phyloP scores from a whole-genome alignment of 2,113 vertebrate species.

The Caracal caracal region DNA sequence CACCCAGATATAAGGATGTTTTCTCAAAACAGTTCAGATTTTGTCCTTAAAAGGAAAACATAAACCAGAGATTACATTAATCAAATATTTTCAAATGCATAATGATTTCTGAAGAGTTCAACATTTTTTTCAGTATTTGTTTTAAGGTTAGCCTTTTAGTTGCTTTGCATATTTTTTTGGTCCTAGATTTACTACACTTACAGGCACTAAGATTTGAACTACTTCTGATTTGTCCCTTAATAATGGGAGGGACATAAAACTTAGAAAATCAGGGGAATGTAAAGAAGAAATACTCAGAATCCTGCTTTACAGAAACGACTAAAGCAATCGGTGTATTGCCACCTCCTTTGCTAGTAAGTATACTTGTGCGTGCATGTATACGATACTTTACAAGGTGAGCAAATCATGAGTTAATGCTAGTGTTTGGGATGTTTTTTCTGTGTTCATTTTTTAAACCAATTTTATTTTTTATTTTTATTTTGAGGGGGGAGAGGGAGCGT shows the following conservation, averaged over 20 bases:
- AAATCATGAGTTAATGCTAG: background rate
- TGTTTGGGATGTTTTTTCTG: background rate
- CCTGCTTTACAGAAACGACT: background rate
- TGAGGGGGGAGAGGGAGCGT: no score
- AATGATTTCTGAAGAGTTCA: constrained; percentile 41
- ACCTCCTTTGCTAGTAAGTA: background rate
- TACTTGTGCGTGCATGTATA: background rate
- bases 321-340: background rate
- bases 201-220: background rate
- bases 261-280: background rate
- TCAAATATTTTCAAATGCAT: constrained; percentile 27
- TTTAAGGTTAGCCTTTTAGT: background rate
- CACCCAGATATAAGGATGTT: background rate
- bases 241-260: background rate
- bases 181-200: background rate
- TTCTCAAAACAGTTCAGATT: background rate
- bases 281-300: background rate
- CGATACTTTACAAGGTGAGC: background rate
- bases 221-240: background rate
- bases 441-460: background rate
- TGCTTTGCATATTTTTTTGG: constrained; percentile 13
- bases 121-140: background rate
- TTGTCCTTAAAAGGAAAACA: constrained; percentile 21
- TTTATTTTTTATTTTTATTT: background rate
- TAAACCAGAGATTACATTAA: background rate